Evolutionary conservation across 2,888 invertebrate genomes (phyloP).

Genomic region (Homarus gammarus): DNA sequence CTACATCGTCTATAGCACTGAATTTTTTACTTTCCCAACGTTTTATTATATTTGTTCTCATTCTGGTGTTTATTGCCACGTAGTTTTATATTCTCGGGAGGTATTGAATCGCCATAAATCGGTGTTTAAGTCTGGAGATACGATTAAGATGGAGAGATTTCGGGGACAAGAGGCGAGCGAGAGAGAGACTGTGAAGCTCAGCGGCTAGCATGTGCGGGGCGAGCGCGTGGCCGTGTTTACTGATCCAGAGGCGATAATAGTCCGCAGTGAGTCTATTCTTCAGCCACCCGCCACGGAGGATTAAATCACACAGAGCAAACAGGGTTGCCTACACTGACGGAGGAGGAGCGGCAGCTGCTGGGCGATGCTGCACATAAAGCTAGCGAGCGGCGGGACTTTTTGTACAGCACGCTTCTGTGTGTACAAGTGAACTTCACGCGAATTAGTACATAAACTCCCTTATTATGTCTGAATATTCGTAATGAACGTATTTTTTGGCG

Average conservation of each 20-base stretch:
- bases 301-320: constrained; percentile 57
- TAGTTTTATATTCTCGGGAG: neutral
- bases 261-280: constrained; percentile 51
- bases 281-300: constrained; percentile 31
- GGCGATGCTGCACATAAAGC: too few species aligned
- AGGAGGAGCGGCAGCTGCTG: constrained; percentile 11
- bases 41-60: too few species aligned
- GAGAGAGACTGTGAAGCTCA: constrained; percentile 9
- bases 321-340: constrained; percentile 30
- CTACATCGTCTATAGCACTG: too few species aligned
- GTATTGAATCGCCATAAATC: neutral
- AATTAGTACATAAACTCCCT: too few species aligned
- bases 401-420: neutral
- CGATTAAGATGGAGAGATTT: constrained; percentile 12
- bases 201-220: constrained; percentile 27
- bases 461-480: too few species aligned
- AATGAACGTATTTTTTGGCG: too few species aligned
- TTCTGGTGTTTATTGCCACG: too few species aligned
- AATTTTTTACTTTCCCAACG: too few species aligned
- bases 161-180: neutral
- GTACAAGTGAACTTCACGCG: too few species aligned
- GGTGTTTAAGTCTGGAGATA: neutral
- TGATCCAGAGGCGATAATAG: constrained; percentile 59
- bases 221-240: constrained; percentile 59
- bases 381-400: too few species aligned